Evolutionary conservation across 2,888 invertebrate genomes (phyloP).

Genomic region (Leptothorax acervorum): DNA sequence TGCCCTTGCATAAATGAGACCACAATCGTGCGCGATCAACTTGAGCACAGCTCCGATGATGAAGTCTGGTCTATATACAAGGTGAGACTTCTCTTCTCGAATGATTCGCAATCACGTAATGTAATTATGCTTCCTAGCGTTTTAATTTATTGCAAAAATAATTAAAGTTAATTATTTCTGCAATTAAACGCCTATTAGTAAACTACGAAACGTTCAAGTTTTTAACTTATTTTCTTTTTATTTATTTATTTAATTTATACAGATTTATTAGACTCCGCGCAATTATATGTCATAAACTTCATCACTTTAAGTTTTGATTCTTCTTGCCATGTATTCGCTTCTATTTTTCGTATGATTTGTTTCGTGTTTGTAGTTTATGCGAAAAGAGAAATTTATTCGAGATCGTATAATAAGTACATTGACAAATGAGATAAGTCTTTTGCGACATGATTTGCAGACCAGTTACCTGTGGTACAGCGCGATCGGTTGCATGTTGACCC

Average conservation of each 20-base stretch:
- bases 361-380: not conserved
- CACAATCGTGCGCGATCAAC: conserved; percentile 10
- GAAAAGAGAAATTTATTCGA: not conserved
- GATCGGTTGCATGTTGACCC: conserved; percentile 91
- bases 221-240: not conserved
- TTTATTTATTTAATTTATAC: not conserved
- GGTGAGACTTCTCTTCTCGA: conserved; percentile 68
- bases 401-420: not conserved
- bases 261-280: not conserved
- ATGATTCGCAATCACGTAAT: not conserved
- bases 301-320: not conserved
- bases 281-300: not conserved
- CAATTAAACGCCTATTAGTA: not conserved
- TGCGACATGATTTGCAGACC: conserved; percentile 71
- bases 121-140: not conserved
- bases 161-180: not conserved
- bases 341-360: not conserved
- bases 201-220: not conserved
- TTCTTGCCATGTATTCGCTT: not conserved
- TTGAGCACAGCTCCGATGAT: not conserved
- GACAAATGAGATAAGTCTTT: not conserved
- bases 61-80: conserved; percentile 80
- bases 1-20: conserved; percentile 86
- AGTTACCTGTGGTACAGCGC: conserved; percentile 95
- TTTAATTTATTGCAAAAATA: not conserved